Conservation (phyloP, 2,888 invertebrate species). For the Hydrotaea diabolus region DNA sequence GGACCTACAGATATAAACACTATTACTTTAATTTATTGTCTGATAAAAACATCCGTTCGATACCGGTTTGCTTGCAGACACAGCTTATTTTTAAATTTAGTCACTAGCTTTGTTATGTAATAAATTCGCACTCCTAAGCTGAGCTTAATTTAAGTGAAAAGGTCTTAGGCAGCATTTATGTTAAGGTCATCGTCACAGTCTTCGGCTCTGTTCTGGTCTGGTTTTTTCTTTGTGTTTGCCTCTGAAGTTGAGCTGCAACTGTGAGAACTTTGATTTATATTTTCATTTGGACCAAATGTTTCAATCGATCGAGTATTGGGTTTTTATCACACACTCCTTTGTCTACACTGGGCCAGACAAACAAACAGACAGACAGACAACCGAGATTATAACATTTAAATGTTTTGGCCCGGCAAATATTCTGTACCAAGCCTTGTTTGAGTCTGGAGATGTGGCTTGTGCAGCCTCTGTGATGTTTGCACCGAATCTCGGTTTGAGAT, state of each 20-base stretch:
- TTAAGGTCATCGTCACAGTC: constrained; percentile 23
- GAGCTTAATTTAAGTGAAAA: constrained; percentile 23
- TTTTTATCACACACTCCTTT: too few relatives aligned
- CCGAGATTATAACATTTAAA: constrained; percentile 11
- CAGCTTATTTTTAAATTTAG: too few relatives aligned
- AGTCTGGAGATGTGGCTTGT: not conserved
- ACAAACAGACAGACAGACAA: not conserved
- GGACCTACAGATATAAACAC: too few relatives aligned
- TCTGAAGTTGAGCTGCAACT: not conserved
- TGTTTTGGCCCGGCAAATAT: not conserved
- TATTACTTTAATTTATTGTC: too few relatives aligned
- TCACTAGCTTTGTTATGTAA: not conserved
- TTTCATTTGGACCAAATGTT: not conserved
- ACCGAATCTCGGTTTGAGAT: constrained; percentile 47
- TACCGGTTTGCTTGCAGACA: too few relatives aligned
- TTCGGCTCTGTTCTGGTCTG: not conserved
- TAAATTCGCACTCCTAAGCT: not conserved
- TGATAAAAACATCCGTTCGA: too few relatives aligned
- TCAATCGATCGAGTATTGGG: not conserved
- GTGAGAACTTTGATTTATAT: constrained; percentile 23
- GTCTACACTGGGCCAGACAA: too few relatives aligned
- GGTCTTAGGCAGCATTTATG: constrained; percentile 28
- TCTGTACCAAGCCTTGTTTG: constrained; percentile 21
- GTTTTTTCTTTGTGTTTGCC: not conserved
- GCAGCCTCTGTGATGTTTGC: constrained; percentile 13